Evolutionary conservation across 2,113 vertebrate genomes (phyloP), one percentile per base, ranked within the genome.

Genomic region (Aegithalos caudatus): DNA sequence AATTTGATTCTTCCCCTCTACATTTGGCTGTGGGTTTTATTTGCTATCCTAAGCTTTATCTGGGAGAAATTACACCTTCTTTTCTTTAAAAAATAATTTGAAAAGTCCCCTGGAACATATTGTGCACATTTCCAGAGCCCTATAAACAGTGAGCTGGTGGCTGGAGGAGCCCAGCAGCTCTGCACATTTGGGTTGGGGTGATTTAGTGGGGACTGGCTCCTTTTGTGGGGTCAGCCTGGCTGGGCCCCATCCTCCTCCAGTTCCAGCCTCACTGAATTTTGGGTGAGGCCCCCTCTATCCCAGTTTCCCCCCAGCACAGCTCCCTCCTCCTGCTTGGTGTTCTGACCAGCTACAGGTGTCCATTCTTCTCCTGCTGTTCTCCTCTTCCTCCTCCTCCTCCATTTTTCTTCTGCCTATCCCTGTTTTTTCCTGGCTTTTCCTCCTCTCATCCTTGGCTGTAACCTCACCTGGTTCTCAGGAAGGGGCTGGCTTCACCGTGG

Each of bases 331-430:
- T 2, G 66, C 62, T 64, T 67, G 44, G 28, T 1, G 4, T 50
- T 62, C 74, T 3, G 1, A 50, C 1, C 5, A 62, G 35, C 62
- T 42, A 2, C 54, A 5, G 33, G 64, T 1, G 1, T 33, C 45
- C 2, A 2, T 27, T n/a, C 37, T 1, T 2, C 29, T 80, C 90
- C 93, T 16, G 37, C 14, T 24, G 60, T 73, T 67, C 70, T 96
- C 88, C 88, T 95, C 81, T 72, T 89, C 76, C 85, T 95, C 91
- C 89, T 95, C 91, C 89, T 97, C 77, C 77, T 69, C 85, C 25
- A 38, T 24, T 72, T 92, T 85, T 88, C 91, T 95, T 95, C 94
- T 81, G 81, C 94, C 95, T 61, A 1, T 72, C 67, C 74, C 67
- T 95, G 40, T 21, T 89, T 87, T 87, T 73, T 85, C 94, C 83